These are phyloP conservation scores for Isaurus tuberculatus DNA, from an alignment of 92 coral and sea anemone species.

Conservation along the genomic window DNA sequence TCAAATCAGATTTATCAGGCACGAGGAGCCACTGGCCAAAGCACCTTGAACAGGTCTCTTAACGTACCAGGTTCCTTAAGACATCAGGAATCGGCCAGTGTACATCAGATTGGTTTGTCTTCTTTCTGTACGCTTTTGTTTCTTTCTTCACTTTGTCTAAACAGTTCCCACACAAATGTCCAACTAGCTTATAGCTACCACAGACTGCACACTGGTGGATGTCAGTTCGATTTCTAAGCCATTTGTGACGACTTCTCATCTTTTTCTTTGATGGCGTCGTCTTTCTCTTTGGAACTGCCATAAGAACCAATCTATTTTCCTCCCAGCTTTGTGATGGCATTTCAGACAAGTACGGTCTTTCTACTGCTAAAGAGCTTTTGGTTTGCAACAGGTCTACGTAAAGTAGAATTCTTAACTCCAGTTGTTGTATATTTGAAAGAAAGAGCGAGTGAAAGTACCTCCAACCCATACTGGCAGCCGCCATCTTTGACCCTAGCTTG, in stretches of 20 bases:
- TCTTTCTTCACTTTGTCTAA: constrained; percentile 69
- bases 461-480: constrained; percentile 49
- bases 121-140: constrained; percentile 68
- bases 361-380: constrained; percentile 13
- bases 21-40: background rate
- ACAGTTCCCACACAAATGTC: constrained; percentile 93
- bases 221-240: constrained; percentile 94
- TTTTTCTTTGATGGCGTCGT: constrained; percentile 90
- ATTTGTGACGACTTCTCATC: constrained; percentile 89
- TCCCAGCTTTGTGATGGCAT: background rate
- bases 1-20: too few species aligned
- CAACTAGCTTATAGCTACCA: constrained; percentile 80
- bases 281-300: constrained; percentile 97
- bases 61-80: constrained; percentile 66
- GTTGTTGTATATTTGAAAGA: constrained; percentile 21
- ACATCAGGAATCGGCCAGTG: constrained; percentile 95
- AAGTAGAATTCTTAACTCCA: constrained; percentile 33
- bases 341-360: background rate
- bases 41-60: background rate
- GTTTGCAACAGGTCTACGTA: constrained; percentile 20
- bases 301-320: constrained; percentile 71
- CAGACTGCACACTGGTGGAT: constrained; percentile 94
- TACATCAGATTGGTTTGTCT: constrained; percentile 59
- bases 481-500: constrained; percentile 49
- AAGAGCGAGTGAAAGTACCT: constrained; percentile 24